Evolutionary conservation across 2,888 invertebrate genomes (phyloP).

Genomic region (Chouioia cunea): DNA sequence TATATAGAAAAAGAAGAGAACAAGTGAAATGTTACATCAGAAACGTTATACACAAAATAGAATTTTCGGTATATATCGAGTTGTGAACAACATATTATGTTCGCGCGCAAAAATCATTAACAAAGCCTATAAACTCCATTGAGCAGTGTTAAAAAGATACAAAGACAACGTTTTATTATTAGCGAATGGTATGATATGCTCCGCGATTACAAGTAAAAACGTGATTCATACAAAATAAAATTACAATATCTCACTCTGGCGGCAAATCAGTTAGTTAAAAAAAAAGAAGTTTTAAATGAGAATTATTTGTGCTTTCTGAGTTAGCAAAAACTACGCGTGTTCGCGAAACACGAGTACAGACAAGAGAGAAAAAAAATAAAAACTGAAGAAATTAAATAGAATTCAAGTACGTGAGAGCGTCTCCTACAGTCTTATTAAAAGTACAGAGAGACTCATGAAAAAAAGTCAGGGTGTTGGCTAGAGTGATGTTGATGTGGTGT

Average conservation of each 20-base stretch:
- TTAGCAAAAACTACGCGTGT: too few relatives aligned
- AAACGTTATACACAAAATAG: constrained; percentile 11
- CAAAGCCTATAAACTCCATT: constrained; percentile 11
- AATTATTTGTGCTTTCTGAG: too few relatives aligned
- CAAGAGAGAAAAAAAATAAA: too few relatives aligned
- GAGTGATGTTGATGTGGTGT: neutral
- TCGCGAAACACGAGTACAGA: too few relatives aligned
- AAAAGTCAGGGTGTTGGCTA: neutral
- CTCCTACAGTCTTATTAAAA: too few relatives aligned
- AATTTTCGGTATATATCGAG: constrained; percentile 9
- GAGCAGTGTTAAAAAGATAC: constrained; percentile 23
- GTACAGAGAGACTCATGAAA: neutral
- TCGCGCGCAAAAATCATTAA: constrained; percentile 7
- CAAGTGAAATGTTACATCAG: constrained; percentile 23
- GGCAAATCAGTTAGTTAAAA: constrained; percentile 24
- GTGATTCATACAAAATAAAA: constrained; percentile 40
- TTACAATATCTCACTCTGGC: constrained; percentile 42
- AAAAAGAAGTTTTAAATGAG: too few relatives aligned
- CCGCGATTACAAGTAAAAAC: constrained; percentile 19
- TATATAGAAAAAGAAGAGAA: constrained; percentile 33
- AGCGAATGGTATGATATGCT: constrained; percentile 7
- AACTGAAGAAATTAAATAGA: too few relatives aligned
- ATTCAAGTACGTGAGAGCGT: too few relatives aligned
- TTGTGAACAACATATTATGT: constrained; percentile 13
- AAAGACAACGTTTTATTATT: neutral